Conservation (phyloP, 2,797 vertebrate genomes). For the Alectoris magna region DNA sequence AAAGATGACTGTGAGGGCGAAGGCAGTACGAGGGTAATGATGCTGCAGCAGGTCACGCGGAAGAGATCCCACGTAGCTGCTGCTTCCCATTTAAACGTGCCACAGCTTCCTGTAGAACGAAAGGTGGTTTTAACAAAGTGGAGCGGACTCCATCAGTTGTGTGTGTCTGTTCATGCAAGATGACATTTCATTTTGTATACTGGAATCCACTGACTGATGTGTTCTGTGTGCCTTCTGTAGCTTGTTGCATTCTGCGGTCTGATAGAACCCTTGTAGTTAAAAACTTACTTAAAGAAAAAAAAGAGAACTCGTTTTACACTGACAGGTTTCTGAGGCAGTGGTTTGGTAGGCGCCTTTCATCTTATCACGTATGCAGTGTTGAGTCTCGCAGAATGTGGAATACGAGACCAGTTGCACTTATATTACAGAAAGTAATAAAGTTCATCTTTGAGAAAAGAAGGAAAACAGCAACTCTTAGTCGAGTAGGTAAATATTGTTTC, state of each 20-base stretch:
- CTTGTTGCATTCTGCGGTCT: background rate
- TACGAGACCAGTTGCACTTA: background rate
- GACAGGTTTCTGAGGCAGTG: background rate
- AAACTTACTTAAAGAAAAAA: background rate
- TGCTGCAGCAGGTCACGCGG: background rate
- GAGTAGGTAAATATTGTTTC: background rate
- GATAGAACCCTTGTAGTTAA: background rate
- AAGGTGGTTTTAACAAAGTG: background rate
- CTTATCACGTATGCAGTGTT: background rate
- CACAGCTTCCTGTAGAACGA: background rate
- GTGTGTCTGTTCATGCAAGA: background rate
- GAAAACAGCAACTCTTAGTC: background rate
- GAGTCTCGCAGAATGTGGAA: background rate
- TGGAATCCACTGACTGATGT: accelerated
- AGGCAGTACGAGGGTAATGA: background rate
- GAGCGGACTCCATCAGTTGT: background rate
- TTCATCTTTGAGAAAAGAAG: background rate
- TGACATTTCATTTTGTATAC: background rate
- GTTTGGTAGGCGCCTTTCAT: background rate
- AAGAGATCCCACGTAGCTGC: background rate
- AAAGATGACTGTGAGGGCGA: background rate
- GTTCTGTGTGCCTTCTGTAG: background rate
- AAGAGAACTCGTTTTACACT: background rate
- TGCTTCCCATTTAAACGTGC: background rate
- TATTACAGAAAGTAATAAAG: background rate